A percentile compares a stretch with the other conserved stretches of the same genome.
Evolutionary conservation across 2,113 vertebrate genomes (phyloP).

Genomic region (Puntigrus tetrazona): DNA sequence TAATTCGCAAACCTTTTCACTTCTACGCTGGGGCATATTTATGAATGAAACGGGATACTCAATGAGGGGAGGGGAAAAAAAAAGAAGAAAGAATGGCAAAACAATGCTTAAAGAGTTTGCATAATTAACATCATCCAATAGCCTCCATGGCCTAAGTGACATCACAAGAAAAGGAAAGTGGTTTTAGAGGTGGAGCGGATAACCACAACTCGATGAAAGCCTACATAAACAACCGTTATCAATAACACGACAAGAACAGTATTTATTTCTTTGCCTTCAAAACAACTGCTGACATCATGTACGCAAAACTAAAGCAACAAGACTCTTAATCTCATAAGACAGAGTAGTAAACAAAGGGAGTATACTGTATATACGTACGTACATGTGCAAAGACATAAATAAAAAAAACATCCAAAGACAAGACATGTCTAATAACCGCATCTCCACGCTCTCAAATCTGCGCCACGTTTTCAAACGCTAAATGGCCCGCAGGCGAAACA

Average conservation of each 20-base stretch:
- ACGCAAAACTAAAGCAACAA: slow-evolving; percentile 2
- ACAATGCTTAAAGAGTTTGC: too few species aligned
- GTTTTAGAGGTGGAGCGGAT: not conserved
- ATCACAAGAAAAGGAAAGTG: not conserved
- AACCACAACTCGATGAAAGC: not conserved
- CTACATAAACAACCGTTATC: not conserved
- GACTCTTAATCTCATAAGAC: not conserved
- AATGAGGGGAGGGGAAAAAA: too few species aligned
- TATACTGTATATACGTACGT: not conserved
- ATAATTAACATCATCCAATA: not conserved
- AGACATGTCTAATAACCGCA: not conserved
- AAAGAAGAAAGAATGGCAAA: too few species aligned
- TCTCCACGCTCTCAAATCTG: not conserved
- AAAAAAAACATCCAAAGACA: too few species aligned
- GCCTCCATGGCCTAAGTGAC: not conserved
- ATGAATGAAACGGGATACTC: slow-evolving; percentile 2
- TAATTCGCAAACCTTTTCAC: not conserved
- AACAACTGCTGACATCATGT: not conserved
- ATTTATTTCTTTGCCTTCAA: not conserved
- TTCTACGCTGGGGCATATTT: not conserved
- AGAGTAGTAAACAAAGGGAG: not conserved
- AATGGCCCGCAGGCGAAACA: not conserved
- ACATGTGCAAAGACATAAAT: not conserved
- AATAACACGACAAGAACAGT: not conserved
- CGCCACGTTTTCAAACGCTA: slow-evolving; percentile 22